These are phyloP conservation scores for Ochropleura leucogaster DNA, from an alignment of 2,888 invertebrate genomes.

Conservation along the genomic window DNA sequence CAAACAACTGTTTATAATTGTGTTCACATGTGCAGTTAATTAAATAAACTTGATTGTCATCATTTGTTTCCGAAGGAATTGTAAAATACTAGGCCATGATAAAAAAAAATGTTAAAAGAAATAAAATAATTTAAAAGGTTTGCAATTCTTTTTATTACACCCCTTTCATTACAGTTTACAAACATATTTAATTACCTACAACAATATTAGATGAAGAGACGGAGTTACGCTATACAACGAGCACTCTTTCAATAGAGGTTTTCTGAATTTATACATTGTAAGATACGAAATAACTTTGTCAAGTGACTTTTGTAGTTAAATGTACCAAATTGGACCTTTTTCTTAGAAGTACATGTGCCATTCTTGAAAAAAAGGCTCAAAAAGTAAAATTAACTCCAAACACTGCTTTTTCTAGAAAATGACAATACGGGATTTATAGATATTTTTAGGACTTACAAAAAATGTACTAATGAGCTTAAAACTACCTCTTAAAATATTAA, in stretches of 20 bases:
- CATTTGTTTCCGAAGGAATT: slow-evolving; percentile 25
- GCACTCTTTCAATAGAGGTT: background rate
- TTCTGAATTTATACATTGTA: background rate
- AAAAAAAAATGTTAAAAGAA: slow-evolving; percentile 46
- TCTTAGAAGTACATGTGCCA: background rate
- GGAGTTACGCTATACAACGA: background rate
- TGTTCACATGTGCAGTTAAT: slow-evolving; percentile 45
- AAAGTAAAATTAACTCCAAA: background rate
- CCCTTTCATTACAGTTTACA: background rate
- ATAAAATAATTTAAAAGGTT: slow-evolving; percentile 59
- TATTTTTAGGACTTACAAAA: slow-evolving; percentile 7
- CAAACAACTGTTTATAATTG: background rate
- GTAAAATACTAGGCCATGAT: slow-evolving; percentile 42
- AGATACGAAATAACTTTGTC: background rate
- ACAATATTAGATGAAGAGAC: slow-evolving; percentile 18
- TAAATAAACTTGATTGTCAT: slow-evolving; percentile 17
- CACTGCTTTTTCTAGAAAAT: background rate
- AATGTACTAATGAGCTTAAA: slow-evolving; percentile 14
- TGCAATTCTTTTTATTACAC: slow-evolving; percentile 44
- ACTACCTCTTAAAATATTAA: slow-evolving; percentile 20
- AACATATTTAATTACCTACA: slow-evolving; percentile 11
- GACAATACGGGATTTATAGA: background rate
- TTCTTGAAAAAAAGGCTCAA: background rate
- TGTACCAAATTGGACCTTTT: background rate
- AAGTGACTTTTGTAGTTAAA: background rate